Conservation (phyloP, 2,113 vertebrate species). For the human region DNA sequence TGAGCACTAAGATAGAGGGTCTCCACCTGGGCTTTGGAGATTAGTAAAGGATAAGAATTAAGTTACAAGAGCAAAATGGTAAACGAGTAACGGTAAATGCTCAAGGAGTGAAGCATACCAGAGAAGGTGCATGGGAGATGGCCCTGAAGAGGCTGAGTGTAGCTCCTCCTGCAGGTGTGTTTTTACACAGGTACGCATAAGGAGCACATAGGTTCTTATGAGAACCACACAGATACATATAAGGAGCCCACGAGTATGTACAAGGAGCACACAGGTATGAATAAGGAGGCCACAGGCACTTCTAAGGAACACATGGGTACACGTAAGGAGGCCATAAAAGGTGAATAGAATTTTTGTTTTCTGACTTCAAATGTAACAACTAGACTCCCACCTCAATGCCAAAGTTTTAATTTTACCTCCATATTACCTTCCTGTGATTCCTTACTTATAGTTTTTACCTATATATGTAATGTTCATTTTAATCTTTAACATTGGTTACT, state of each 20-base stretch:
- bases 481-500: neutral
- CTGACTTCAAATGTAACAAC: neutral
- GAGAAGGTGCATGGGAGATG: neutral
- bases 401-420: neutral
- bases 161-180: neutral
- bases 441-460: neutral
- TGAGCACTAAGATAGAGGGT: neutral
- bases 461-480: neutral
- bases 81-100: neutral
- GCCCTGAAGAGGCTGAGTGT: neutral
- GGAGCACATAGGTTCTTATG: neutral
- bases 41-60: neutral
- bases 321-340: no score
- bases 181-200: rapidly evolving
- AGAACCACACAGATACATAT: neutral
- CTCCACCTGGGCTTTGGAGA: neutral
- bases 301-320: neutral
- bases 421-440: neutral
- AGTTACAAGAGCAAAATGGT: neutral
- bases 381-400: neutral
- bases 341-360: neutral
- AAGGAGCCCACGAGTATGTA: neutral
- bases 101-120: neutral
- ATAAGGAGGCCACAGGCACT: neutral
- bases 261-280: neutral